A percentile compares a stretch with the other conserved stretches of the same genome.
Evolutionary conservation across 2,797 vertebrate genomes (phyloP).

Genomic region (Spondyliosoma cantharus): DNA sequence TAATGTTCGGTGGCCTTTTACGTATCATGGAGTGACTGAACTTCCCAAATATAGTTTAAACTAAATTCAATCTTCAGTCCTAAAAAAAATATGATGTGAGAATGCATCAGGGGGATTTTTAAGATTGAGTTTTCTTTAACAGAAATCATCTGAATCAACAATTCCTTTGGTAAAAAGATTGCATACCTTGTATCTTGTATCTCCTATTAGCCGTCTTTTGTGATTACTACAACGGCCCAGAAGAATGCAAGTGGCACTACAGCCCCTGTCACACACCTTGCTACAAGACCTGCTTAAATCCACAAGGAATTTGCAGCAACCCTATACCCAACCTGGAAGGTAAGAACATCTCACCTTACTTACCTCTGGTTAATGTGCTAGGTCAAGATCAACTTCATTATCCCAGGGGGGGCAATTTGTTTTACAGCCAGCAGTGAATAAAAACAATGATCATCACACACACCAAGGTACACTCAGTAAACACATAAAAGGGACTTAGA

Average conservation of each 20-base stretch:
- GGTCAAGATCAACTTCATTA: not conserved
- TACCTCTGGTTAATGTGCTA: not conserved
- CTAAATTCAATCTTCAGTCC: not conserved
- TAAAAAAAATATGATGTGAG: not conserved
- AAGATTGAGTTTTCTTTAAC: not conserved
- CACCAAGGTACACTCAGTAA: no score
- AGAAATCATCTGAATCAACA: not conserved
- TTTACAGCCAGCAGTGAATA: no score
- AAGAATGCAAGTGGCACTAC: conserved; percentile 85
- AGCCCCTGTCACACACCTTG: conserved; percentile 81
- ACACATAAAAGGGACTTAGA: no score
- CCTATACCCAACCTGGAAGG: conserved; percentile 83
- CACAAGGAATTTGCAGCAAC: conserved; percentile 67
- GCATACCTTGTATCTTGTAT: not conserved
- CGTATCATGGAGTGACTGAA: not conserved
- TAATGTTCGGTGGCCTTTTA: not conserved
- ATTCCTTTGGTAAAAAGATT: not conserved
- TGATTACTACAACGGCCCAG: conserved; percentile 82
- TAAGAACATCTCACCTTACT: conserved; percentile 42
- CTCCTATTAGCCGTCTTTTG: conserved; percentile 82
- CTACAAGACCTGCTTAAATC: conserved; percentile 84
- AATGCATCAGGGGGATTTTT: not conserved
- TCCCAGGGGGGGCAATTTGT: no score
- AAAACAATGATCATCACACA: no score
- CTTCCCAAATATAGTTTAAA: not conserved